Conservation (phyloP, 2,888 invertebrate species). For the Eupithecia subfuscata region DNA sequence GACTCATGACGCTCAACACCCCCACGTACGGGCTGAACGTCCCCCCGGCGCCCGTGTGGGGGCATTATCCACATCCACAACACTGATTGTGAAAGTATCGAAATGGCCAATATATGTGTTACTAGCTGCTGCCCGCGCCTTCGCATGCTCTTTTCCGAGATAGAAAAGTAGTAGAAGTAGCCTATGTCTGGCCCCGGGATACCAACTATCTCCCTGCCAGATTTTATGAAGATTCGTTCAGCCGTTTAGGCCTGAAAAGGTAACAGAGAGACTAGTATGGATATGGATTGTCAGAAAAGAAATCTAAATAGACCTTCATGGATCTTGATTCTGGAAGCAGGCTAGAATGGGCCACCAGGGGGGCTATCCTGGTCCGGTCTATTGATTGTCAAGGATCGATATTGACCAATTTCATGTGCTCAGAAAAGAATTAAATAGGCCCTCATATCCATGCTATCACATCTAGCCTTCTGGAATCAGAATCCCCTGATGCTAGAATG, state of each 20-base stretch:
- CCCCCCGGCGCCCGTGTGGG: conserved; percentile 70
- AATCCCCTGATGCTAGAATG: not conserved
- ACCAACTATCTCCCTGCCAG: too few species aligned
- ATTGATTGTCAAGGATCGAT: not conserved
- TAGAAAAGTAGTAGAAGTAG: too few species aligned
- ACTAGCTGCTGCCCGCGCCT: not conserved
- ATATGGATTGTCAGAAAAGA: not conserved
- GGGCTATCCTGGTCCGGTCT: conserved; percentile 68
- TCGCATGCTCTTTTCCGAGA: too few species aligned
- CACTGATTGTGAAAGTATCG: conserved; percentile 13
- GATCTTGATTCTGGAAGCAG: not conserved
- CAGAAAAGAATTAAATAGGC: not conserved
- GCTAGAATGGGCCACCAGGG: conserved; percentile 42
- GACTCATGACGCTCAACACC: conserved; percentile 64
- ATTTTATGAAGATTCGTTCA: too few species aligned
- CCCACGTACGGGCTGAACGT: conserved; percentile 65
- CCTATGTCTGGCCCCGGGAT: too few species aligned
- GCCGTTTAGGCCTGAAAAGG: too few species aligned
- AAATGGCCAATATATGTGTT: not conserved
- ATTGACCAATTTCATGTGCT: not conserved
- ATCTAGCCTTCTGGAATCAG: too few species aligned
- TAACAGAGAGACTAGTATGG: too few species aligned
- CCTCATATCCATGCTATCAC: not conserved
- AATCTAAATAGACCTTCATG: not conserved
- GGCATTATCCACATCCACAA: conserved; percentile 69